Conservation (phyloP, 2,888 invertebrate species). For the Calephelis perditalis region DNA sequence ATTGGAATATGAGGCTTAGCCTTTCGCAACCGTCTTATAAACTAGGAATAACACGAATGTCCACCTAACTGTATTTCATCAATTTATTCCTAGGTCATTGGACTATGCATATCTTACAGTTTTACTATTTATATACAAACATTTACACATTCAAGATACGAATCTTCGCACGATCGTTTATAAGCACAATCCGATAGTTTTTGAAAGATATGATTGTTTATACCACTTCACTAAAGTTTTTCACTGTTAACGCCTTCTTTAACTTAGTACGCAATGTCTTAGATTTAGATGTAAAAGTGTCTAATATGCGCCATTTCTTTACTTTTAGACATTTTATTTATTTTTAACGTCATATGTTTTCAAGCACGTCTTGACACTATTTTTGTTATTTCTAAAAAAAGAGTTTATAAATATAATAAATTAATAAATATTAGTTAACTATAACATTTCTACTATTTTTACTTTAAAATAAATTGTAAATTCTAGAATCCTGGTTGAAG, state of each 20-base stretch:
- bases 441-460: no score
- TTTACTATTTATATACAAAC: constrained; percentile 46
- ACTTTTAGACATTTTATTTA: no score
- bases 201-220: constrained; percentile 30
- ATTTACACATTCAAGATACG: constrained; percentile 41
- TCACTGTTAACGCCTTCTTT: constrained; percentile 33
- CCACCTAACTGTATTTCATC: background rate
- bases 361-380: no score
- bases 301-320: background rate
- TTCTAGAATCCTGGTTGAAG: no score
- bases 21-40: constrained; percentile 28
- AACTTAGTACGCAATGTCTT: constrained; percentile 21
- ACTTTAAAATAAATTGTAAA: no score
- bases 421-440: no score
- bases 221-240: constrained; percentile 23
- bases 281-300: constrained; percentile 1
- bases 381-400: no score
- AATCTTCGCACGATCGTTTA: background rate
- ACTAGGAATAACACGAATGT: background rate
- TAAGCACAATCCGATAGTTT: constrained; percentile 20
- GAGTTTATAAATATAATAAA: no score
- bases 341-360: no score
- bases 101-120: constrained; percentile 30
- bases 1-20: constrained; percentile 72
- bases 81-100: background rate